A percentile compares a stretch with the other conserved stretches of the same genome.
These are phyloP conservation scores for Rhopalosiphum maidis DNA, from an alignment of 1,140 invertebrate genomes.

Conservation along the genomic window DNA sequence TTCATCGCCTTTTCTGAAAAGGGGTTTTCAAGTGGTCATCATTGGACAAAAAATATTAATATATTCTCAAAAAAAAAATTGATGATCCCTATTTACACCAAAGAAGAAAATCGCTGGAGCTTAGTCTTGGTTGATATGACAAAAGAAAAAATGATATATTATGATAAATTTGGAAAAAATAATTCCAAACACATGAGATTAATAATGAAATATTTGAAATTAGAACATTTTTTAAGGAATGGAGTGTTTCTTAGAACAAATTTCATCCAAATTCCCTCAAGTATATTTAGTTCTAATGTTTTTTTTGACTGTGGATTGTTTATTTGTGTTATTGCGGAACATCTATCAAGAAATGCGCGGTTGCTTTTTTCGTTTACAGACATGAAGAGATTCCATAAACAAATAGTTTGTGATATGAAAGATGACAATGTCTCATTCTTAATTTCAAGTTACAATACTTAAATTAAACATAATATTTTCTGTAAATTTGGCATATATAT, in stretches of 20 bases:
- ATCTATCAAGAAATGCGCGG: constrained; percentile 76
- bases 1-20: neutral
- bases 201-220: constrained; percentile 77
- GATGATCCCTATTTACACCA: constrained; percentile 90
- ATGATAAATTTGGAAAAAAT: constrained; percentile 88
- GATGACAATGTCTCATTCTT: constrained; percentile 59
- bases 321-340: constrained; percentile 94
- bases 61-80: constrained; percentile 84
- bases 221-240: constrained; percentile 89
- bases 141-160: constrained; percentile 81
- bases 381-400: constrained; percentile 91
- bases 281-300: too few relatives aligned
- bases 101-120: constrained; percentile 87
- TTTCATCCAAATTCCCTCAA: too few relatives aligned
- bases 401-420: constrained; percentile 92
- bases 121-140: constrained; percentile 86
- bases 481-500: too few relatives aligned
- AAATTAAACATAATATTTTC: too few relatives aligned
- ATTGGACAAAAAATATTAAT: constrained; percentile 68
- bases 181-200: constrained; percentile 76
- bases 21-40: neutral
- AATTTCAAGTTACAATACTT: neutral
- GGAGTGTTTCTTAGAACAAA: constrained; percentile 62
- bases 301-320: constrained; percentile 92
- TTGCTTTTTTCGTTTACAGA: constrained; percentile 84